These are phyloP conservation scores for Lepidocyrtinus sp. DNA, from an alignment of 2,888 invertebrate species.

Conservation along the genomic window DNA sequence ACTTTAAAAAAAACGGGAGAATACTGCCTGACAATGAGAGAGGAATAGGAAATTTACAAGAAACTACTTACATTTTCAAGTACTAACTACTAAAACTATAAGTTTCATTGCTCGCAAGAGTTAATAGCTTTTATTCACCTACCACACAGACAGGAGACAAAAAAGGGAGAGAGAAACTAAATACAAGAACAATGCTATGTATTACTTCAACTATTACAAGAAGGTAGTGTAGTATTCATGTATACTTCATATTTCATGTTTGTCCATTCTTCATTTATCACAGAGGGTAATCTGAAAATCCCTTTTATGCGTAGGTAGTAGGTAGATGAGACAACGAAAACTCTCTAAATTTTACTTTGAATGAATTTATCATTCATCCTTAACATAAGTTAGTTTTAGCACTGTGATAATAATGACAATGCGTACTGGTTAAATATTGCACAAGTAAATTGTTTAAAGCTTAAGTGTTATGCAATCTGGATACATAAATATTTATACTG, in stretches of 20 bases:
- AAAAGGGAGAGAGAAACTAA: not conserved
- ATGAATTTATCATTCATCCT: not conserved
- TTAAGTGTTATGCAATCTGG: not conserved
- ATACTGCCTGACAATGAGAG: not conserved
- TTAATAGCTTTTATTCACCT: not conserved
- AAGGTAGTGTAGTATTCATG: not conserved
- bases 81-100: not conserved
- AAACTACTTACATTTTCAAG: not conserved
- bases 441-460: not conserved
- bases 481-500: not conserved
- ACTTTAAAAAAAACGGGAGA: not conserved
- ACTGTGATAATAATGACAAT: not conserved
- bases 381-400: not conserved
- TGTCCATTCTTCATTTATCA: not conserved
- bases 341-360: not conserved
- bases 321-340: not conserved
- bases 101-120: not conserved
- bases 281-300: not conserved
- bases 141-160: conserved; percentile 3
- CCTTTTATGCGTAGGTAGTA: not conserved
- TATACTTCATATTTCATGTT: conserved; percentile 18
- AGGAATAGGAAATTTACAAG: conserved; percentile 10
- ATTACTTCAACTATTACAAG: no score
- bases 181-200: not conserved
- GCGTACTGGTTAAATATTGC: not conserved